These are phyloP conservation scores for Solenopsis invicta DNA, from an alignment of 1,140 invertebrate genomes.

Conservation along the genomic window DNA sequence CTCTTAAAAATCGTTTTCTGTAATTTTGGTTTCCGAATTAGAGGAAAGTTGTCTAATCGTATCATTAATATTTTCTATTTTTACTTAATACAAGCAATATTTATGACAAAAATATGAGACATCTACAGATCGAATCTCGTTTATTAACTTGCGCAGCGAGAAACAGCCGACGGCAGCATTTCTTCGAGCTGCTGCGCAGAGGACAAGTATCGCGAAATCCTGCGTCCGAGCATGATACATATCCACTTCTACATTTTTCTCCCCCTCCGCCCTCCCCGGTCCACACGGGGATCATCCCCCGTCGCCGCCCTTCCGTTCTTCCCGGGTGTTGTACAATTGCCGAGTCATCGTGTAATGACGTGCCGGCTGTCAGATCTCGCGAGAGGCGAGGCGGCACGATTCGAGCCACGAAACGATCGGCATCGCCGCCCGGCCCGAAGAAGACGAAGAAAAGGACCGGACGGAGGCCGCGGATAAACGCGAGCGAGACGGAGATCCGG, in stretches of 20 bases:
- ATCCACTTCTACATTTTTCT: slow-evolving; percentile 58
- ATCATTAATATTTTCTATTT: too few relatives aligned
- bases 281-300: slow-evolving; percentile 49
- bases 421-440: slow-evolving; percentile 47
- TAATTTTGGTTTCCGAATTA: background rate
- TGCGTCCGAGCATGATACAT: slow-evolving; percentile 51
- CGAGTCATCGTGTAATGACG: slow-evolving; percentile 87
- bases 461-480: slow-evolving; percentile 17
- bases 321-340: slow-evolving; percentile 75
- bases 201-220: slow-evolving; percentile 52
- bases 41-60: too few relatives aligned
- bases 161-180: background rate
- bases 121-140: background rate
- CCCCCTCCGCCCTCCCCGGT: background rate
- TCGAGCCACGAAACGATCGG: slow-evolving; percentile 75
- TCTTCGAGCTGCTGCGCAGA: slow-evolving; percentile 2
- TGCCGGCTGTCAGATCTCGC: slow-evolving; percentile 82
- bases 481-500: slow-evolving; percentile 19
- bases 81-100: too few relatives aligned
- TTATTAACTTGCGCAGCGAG: background rate
- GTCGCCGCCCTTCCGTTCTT: slow-evolving; percentile 66
- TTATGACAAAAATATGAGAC: too few relatives aligned
- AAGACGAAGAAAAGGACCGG: slow-evolving; percentile 59
- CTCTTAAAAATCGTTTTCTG: background rate
- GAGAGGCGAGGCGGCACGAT: slow-evolving; percentile 72